Percentiles rank a stretch among this genome's conserved stretches.
These are phyloP conservation scores for Augochlora pura DNA, from an alignment of 1,140 invertebrate genomes.

Conservation along the genomic window DNA sequence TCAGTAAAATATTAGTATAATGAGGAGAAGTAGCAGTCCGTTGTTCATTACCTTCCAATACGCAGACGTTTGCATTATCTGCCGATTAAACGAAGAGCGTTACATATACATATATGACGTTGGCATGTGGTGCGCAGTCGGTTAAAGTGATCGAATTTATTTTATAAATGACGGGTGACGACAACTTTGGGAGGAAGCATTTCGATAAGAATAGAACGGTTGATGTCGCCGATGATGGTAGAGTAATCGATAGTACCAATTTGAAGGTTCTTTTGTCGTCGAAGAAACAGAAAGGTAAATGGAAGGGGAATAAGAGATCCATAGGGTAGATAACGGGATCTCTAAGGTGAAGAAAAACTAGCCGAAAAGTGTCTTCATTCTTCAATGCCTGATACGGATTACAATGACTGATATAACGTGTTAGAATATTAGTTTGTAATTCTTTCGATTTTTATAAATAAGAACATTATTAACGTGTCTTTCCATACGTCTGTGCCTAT, in stretches of 20 bases:
- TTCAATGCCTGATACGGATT: slow-evolving; percentile 24
- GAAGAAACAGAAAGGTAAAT: slow-evolving; percentile 4
- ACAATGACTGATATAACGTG: slow-evolving; percentile 14
- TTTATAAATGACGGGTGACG: not conserved
- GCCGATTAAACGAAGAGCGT: not conserved
- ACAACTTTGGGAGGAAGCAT: slow-evolving; percentile 10
- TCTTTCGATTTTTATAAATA: too few relatives aligned
- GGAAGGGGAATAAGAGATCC: slow-evolving; percentile 5
- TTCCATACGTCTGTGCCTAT: too few relatives aligned
- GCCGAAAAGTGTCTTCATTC: slow-evolving; percentile 24
- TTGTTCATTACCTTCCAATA: too few relatives aligned
- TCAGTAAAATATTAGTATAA: too few relatives aligned
- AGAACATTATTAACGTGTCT: too few relatives aligned
- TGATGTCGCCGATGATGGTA: slow-evolving; percentile 10
- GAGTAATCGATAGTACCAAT: slow-evolving; percentile 10
- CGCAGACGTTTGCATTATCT: too few relatives aligned
- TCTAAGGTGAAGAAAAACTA: not conserved
- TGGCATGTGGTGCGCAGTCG: not conserved
- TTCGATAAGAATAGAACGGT: not conserved
- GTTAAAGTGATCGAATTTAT: not conserved
- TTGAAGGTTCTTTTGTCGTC: not conserved
- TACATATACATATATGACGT: not conserved
- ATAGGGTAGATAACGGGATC: not conserved
- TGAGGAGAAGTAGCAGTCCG: too few relatives aligned
- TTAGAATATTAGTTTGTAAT: too few relatives aligned